These are phyloP conservation scores for Prochilodus magdalenae DNA, from an alignment of 2,113 vertebrate genomes.

Conservation along the genomic window DNA sequence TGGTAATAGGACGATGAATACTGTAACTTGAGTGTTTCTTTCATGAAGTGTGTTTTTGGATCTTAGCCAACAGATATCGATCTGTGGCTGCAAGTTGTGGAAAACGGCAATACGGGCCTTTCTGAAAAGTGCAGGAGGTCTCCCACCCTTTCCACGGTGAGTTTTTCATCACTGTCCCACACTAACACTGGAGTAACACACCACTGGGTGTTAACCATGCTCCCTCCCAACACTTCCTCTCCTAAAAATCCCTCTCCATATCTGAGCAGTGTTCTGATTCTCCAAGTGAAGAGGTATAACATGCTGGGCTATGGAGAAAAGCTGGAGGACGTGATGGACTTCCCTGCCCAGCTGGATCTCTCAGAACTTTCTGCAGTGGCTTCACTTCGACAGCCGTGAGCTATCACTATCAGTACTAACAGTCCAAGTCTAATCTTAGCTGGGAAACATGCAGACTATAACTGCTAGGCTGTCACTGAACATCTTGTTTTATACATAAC, in stretches of 20 bases:
- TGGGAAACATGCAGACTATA: not conserved
- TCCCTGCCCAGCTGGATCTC: not conserved
- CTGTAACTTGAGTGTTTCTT: not conserved
- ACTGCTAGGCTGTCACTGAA: too few species aligned
- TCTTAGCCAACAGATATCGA: not conserved
- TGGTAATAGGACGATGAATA: too few species aligned
- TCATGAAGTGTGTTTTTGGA: too few species aligned
- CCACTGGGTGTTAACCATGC: not conserved
- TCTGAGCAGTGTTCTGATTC: not conserved
- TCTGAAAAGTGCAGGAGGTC: not conserved
- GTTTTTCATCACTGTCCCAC: too few species aligned
- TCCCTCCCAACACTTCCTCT: not conserved
- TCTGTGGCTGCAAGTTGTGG: not conserved
- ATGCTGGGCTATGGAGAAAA: not conserved
- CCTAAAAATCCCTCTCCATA: not conserved
- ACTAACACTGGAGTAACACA: not conserved
- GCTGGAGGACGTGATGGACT: not conserved
- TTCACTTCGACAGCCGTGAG: not conserved
- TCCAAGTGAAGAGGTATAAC: not conserved
- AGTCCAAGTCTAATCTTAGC: not conserved
- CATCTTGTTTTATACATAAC: too few species aligned
- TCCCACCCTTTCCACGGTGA: slow-evolving; percentile 5
- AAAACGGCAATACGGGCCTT: not conserved
- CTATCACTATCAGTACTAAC: too few species aligned
- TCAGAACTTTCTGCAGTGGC: not conserved